Evolutionary conservation across 2,113 vertebrate genomes (phyloP).

Genomic region (Gymnocephalus cernua): DNA sequence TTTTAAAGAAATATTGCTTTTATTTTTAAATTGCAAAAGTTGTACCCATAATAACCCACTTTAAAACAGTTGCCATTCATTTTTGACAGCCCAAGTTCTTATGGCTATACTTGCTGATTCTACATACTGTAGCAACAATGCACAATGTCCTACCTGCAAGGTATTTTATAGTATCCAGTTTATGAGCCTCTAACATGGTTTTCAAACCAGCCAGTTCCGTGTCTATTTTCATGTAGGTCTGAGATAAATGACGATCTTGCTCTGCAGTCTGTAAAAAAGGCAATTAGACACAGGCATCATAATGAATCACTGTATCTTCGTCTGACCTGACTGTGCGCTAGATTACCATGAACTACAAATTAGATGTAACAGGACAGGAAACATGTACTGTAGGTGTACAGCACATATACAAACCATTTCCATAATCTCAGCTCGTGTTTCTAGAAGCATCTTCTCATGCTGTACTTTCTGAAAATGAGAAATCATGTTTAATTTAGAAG

Average conservation of each 20-base stretch:
- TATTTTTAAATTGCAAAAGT: neutral
- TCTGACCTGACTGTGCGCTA: neutral
- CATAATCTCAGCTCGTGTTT: conserved; percentile 90
- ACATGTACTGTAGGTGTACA: neutral
- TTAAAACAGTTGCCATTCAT: neutral
- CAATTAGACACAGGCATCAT: neutral
- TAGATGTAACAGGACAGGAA: neutral
- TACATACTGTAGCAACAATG: neutral
- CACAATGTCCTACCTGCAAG: conserved; percentile 90
- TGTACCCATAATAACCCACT: neutral
- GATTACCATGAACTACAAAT: neutral
- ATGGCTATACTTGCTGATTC: neutral
- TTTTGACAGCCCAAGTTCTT: neutral
- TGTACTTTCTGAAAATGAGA: conserved; percentile 85
- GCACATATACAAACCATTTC: conserved; percentile 89
- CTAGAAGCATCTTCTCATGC: conserved; percentile 91
- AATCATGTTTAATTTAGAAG: neutral
- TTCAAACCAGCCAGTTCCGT: conserved; percentile 96
- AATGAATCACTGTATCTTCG: neutral
- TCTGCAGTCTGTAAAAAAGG: conserved; percentile 86
- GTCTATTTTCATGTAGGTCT: conserved; percentile 95
- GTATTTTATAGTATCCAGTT: conserved; percentile 98
- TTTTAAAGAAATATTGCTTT: neutral
- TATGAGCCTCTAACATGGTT: conserved; percentile 95
- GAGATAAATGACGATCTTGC: conserved; percentile 90